Percentiles rank a stretch among this genome's conserved stretches.
phyloP scores from a whole-genome alignment of 2,113 vertebrate genomes.

The Abramis brama region DNA sequence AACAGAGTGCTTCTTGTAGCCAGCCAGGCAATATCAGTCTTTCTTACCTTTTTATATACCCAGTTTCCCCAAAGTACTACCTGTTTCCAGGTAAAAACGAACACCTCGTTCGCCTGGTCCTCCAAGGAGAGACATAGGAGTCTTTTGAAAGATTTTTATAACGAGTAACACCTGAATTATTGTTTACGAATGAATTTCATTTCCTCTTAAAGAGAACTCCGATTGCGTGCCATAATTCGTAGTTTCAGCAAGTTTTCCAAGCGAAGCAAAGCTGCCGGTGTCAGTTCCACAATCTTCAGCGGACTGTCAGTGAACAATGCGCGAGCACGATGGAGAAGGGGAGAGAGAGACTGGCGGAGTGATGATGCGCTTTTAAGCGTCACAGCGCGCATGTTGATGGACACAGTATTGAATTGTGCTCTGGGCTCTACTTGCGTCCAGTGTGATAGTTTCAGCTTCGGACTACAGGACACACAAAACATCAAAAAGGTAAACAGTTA shows the following conservation, averaged over 20 bases:
- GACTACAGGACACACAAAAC: background rate
- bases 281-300: slow-evolving; percentile 10
- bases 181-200: background rate
- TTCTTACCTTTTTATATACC: background rate
- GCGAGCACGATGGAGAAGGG: background rate
- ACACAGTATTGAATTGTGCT: background rate
- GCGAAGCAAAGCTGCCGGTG: background rate
- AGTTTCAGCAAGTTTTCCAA: slow-evolving; percentile 23
- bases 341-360: background rate
- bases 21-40: background rate
- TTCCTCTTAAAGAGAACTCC: background rate
- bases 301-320: slow-evolving; percentile 11
- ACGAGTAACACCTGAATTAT: background rate
- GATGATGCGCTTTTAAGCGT: slow-evolving; percentile 47
- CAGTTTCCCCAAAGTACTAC: background rate
- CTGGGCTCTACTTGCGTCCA: background rate
- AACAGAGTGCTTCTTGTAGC: background rate
- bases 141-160: background rate
- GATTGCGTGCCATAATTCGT: background rate
- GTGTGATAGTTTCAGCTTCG: background rate
- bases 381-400: slow-evolving; percentile 1
- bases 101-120: slow-evolving; percentile 8
- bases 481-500: background rate
- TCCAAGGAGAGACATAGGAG: slow-evolving; percentile 20
- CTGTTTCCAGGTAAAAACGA: slow-evolving; percentile 39